Evolutionary conservation across 2,797 vertebrate species (phyloP), one percentile per base, ranked within the genome.

Genomic region (Periparus ater): DNA sequence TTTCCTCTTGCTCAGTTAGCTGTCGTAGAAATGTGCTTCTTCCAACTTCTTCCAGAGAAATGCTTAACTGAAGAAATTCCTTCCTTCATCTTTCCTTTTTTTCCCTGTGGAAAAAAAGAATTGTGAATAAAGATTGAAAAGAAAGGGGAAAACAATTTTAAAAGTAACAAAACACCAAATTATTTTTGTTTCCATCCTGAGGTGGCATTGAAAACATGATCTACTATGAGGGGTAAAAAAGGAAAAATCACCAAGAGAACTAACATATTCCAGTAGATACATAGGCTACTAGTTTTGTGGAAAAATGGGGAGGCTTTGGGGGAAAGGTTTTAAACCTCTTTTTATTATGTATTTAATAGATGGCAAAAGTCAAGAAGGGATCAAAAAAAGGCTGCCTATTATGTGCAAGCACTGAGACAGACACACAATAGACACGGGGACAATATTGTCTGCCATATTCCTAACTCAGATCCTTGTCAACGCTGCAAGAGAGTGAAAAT

Each of bases 281-380:
- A 60, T 70, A 45, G 16, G 29, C 23, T 50, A 48, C 14, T 58
- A 36, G 13, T 51, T 79, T 55, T 42, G 23, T n/a, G 44, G 50
- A 0, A 74, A 77, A 63, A 54, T 0, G 0, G 6, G 32, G 11
- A 36, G 7, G 13, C 10, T 61, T 78, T 38, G 4, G 27, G 67
- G 22, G n/a, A 32, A 80, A 67, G 9, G 7, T 71, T 85, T 93
- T 77, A 50, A 77, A 60, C 17, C 3, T 85, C 15, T 73, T 71
- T 65, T 77, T 66, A 25, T 72, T 84, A 51, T 9, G 4, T 60
- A 57, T 73, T 81, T 47, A 71, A 77, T 48, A 70, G 5, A 58
- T 26, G 32, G 20, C 8, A 78, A 68, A 91, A 78, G 40, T 62
- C 47, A 90, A 90, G 58, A 63, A 55, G 16, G 27, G 22, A 68